These are phyloP conservation scores for Ispidina lecontei DNA, from an alignment of 2,797 vertebrate genomes.

Conservation along the genomic window DNA sequence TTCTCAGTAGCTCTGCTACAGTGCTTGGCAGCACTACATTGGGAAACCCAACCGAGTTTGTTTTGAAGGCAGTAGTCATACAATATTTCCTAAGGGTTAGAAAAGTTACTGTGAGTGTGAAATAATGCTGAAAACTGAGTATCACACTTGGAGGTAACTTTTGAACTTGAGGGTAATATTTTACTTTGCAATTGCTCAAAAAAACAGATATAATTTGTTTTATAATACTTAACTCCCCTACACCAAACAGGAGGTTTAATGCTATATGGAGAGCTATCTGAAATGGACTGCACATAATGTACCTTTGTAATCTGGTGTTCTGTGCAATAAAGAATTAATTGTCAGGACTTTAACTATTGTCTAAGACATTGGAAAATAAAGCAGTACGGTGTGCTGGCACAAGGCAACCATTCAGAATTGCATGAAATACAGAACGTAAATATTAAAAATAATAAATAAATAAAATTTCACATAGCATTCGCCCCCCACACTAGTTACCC, in stretches of 20 bases:
- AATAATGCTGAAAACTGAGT: slow-evolving; percentile 13
- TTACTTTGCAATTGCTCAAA: neutral
- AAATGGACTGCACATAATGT: neutral
- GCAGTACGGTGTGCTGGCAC: neutral
- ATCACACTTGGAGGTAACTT: slow-evolving; percentile 31
- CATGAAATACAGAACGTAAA: neutral
- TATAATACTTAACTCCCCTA: neutral
- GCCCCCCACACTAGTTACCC: neutral
- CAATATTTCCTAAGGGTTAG: neutral
- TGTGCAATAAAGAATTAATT: neutral
- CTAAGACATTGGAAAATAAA: neutral
- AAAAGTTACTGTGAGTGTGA: slow-evolving; percentile 12
- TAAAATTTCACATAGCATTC: neutral
- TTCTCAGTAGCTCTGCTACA: neutral
- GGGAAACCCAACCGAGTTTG: neutral
- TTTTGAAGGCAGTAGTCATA: neutral
- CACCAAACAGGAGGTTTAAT: neutral
- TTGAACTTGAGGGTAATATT: slow-evolving; percentile 11
- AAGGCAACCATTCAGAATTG: neutral
- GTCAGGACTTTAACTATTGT: neutral
- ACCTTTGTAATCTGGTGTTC: neutral
- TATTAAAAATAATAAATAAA: too few species aligned
- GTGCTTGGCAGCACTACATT: neutral
- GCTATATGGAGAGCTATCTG: neutral
- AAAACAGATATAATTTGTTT: neutral